These are phyloP conservation scores for Acleris holmiana DNA, from an alignment of 2,888 invertebrate species.

Conservation along the genomic window DNA sequence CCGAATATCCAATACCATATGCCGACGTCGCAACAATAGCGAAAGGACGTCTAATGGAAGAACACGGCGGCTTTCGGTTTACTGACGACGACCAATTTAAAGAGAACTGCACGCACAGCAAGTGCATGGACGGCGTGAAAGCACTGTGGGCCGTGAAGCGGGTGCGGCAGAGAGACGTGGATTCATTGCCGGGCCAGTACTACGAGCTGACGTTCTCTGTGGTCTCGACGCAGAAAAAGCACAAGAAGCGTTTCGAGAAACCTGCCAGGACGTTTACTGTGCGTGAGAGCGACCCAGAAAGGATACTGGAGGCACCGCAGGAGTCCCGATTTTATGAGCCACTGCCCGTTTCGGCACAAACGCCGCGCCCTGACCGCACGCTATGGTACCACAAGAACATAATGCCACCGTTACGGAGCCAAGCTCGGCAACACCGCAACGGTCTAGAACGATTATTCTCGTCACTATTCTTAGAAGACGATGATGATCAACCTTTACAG, in stretches of 20 bases:
- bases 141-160: constrained; percentile 89
- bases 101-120: constrained; percentile 68
- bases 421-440: constrained; percentile 53
- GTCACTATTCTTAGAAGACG: constrained; percentile 69
- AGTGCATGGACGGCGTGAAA: constrained; percentile 80
- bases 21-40: constrained; percentile 87
- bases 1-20: constrained; percentile 78
- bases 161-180: constrained; percentile 85
- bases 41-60: constrained; percentile 85
- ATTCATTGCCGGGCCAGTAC: constrained; percentile 71
- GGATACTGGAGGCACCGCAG: constrained; percentile 49
- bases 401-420: constrained; percentile 52
- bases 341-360: constrained; percentile 39
- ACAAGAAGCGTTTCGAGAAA: constrained; percentile 76
- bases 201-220: constrained; percentile 89
- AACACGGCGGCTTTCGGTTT: constrained; percentile 81
- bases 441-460: constrained; percentile 73
- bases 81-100: constrained; percentile 72
- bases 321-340: constrained; percentile 45
- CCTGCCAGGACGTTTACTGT: constrained; percentile 87
- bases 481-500: constrained; percentile 53
- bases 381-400: constrained; percentile 76
- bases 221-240: constrained; percentile 70
- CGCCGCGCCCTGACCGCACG: constrained; percentile 60
- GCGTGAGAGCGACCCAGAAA: constrained; percentile 75